Conservation (phyloP, 1,140 invertebrate genomes). For the Drosophila jambulina region DNA sequence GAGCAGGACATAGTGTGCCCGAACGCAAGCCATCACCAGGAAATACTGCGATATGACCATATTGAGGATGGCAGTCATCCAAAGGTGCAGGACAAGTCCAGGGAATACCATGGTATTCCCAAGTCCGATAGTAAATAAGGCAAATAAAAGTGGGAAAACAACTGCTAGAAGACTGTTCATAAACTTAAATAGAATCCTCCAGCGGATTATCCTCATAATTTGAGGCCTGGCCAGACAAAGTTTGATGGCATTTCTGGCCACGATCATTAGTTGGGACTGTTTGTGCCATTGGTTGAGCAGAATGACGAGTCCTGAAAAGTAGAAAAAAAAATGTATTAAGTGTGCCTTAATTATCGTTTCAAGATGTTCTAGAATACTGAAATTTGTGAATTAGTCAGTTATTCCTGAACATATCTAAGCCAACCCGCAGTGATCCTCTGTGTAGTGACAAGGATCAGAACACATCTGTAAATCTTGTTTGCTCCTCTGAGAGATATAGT, state of each 20-base stretch:
- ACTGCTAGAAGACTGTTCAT: not conserved
- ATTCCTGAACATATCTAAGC: not conserved
- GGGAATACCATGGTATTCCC: rapidly evolving
- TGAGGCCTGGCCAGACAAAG: not conserved
- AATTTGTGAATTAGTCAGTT: no score
- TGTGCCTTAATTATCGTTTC: no score
- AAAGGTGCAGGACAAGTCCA: not conserved
- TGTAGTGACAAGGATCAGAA: not conserved
- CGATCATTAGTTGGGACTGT: not conserved
- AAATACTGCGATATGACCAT: not conserved
- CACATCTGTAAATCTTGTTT: no score
- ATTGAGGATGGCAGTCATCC: not conserved
- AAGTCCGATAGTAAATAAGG: rapidly evolving
- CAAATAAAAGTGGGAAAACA: rapidly evolving
- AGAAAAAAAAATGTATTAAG: not conserved
- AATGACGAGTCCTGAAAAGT: not conserved
- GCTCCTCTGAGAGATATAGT: rapidly evolving
- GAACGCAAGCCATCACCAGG: not conserved
- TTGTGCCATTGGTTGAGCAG: not conserved
- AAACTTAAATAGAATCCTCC: not conserved
- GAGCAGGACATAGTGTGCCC: not conserved
- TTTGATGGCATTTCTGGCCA: not conserved
- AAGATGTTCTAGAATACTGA: no score
- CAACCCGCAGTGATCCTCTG: not conserved
- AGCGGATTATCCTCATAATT: not conserved